These are phyloP conservation scores for Euleptes europaea DNA, from an alignment of 2,113 vertebrate genomes.

Conservation along the genomic window DNA sequence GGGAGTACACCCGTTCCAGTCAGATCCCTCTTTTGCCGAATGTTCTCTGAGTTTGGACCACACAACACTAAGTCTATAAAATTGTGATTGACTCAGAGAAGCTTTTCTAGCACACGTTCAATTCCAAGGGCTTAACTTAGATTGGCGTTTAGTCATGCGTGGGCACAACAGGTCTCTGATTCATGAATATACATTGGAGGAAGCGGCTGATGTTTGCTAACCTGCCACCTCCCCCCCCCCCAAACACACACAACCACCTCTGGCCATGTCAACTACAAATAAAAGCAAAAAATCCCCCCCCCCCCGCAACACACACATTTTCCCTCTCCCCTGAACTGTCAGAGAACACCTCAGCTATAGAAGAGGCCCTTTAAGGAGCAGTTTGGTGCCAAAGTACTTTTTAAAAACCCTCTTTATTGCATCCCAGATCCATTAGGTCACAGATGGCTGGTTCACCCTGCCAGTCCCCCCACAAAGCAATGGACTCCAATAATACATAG, in stretches of 20 bases:
- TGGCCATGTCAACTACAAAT: not conserved
- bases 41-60: constrained; percentile 69
- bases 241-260: not conserved
- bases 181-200: constrained; percentile 40
- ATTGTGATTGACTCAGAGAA: constrained; percentile 65
- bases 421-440: not conserved
- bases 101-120: constrained; percentile 62
- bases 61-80: constrained; percentile 73
- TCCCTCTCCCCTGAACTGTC: not conserved
- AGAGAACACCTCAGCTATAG: not conserved
- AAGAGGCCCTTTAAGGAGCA: not conserved
- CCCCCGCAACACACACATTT: not conserved
- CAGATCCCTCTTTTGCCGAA: constrained; percentile 53
- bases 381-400: not conserved
- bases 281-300: not conserved
- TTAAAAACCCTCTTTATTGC: not conserved
- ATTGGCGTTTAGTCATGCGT: constrained; percentile 69
- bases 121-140: constrained; percentile 65
- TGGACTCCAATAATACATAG: not conserved
- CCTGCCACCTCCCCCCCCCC: not conserved
- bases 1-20: constrained; percentile 40
- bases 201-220: constrained; percentile 36
- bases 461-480: not conserved
- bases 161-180: constrained; percentile 59
- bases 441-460: not conserved